Evolutionary conservation across 2,113 vertebrate genomes (phyloP).

Genomic region (Pantherophis guttatus): DNA sequence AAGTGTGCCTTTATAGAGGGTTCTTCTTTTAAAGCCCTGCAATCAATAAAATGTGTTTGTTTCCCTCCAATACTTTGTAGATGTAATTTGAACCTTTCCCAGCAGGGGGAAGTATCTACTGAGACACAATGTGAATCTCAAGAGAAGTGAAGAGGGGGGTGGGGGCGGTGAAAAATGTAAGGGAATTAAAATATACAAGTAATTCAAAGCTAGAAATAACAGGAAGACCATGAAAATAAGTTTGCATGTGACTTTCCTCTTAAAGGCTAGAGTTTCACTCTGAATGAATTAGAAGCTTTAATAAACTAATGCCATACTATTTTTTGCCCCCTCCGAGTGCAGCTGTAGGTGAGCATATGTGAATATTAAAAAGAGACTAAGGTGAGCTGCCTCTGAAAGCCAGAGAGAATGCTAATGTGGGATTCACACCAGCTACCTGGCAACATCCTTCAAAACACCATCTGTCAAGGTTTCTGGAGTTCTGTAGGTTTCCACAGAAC

Average conservation of each 20-base stretch:
- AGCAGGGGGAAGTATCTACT: constrained; percentile 72
- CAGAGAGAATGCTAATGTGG: constrained; percentile 49
- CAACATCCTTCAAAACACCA: constrained; percentile 55
- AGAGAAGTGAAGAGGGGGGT: background rate
- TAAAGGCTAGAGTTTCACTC: background rate
- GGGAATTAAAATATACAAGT: background rate
- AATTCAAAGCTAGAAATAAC: constrained; percentile 22
- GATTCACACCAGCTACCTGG: constrained; percentile 55
- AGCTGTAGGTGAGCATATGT: background rate
- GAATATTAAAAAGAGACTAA: constrained; percentile 38
- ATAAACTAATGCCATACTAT: background rate
- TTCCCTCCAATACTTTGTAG: constrained; percentile 7
- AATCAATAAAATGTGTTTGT: background rate
- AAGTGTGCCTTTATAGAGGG: background rate
- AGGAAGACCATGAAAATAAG: background rate
- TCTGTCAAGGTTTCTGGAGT: constrained; percentile 64
- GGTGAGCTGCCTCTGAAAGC: constrained; percentile 43
- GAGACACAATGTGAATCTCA: background rate
- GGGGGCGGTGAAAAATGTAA: background rate
- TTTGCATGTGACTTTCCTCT: background rate
- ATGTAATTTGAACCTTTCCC: constrained; percentile 71
- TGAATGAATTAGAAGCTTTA: background rate
- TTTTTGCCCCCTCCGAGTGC: background rate
- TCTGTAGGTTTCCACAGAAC: constrained; percentile 33
- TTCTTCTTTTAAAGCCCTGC: background rate